Conservation (phyloP, 2,113 vertebrate species). For the Phyllostomus discolor region DNA sequence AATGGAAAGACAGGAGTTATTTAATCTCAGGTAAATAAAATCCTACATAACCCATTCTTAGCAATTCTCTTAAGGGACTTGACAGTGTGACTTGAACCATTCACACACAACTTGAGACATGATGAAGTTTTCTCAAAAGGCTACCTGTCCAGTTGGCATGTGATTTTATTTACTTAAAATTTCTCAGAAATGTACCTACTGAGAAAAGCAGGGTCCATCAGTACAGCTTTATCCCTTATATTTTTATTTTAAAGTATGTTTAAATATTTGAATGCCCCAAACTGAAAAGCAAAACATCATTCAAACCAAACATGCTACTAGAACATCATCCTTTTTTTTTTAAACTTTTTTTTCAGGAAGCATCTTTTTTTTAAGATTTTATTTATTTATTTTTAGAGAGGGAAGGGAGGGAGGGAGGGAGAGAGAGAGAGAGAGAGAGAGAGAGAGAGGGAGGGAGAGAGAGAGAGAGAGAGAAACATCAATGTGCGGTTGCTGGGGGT, state of each 20-base stretch:
- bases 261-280: constrained; percentile 23
- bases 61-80: neutral
- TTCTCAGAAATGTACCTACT: constrained; percentile 21
- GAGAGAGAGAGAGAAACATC: too few relatives aligned
- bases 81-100: neutral
- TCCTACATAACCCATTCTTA: neutral
- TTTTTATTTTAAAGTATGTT: constrained; percentile 46
- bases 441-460: too few relatives aligned
- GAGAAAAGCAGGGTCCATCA: neutral
- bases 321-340: constrained; percentile 33
- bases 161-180: constrained; percentile 4
- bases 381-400: too few relatives aligned
- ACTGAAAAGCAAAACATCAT: constrained; percentile 40
- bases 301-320: constrained; percentile 43
- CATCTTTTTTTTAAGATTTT: too few relatives aligned
- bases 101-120: neutral
- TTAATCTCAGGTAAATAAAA: neutral
- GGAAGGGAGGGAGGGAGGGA: too few relatives aligned
- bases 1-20: neutral
- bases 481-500: too few relatives aligned
- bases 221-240: neutral
- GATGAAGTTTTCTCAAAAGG: neutral
- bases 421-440: too few relatives aligned
- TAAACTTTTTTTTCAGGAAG: too few relatives aligned
- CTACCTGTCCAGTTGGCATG: neutral